These are phyloP conservation scores for Tipula helvola DNA, from an alignment of 2,888 invertebrate species.

Conservation along the genomic window DNA sequence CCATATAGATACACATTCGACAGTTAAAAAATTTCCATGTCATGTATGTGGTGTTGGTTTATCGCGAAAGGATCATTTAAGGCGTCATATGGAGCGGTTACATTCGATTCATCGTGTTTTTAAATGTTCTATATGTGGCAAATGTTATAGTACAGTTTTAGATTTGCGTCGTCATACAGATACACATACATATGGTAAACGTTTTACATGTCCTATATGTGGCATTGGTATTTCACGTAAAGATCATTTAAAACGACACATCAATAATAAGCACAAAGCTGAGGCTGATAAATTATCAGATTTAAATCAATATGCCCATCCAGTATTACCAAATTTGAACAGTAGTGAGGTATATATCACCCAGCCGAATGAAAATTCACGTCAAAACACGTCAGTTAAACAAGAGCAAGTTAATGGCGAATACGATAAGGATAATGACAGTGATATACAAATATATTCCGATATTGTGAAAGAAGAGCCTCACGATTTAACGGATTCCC, in stretches of 20 bases:
- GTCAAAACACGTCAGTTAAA: not conserved
- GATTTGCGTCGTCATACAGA: not conserved
- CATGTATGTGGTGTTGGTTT: not conserved
- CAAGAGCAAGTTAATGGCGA: not conserved
- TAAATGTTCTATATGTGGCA: not conserved
- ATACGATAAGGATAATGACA: not conserved
- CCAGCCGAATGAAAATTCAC: not conserved
- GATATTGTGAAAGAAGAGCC: not conserved
- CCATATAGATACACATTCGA: not conserved
- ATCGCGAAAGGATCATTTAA: constrained; percentile 1
- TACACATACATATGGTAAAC: not conserved
- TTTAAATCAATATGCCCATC: not conserved
- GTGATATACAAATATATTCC: not conserved
- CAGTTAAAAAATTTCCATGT: not conserved
- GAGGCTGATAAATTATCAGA: not conserved
- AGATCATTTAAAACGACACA: not conserved
- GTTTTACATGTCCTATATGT: not conserved
- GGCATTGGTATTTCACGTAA: not conserved
- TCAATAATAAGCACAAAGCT: not conserved
- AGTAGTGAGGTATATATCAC: not conserved
- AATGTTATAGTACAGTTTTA: not conserved
- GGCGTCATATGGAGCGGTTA: not conserved
- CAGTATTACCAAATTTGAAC: not conserved
- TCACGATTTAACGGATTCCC: not conserved
- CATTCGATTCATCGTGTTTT: not conserved